Evolutionary conservation across 2,113 vertebrate genomes (phyloP).

Genomic region (Thamnophis sirtalis): DNA sequence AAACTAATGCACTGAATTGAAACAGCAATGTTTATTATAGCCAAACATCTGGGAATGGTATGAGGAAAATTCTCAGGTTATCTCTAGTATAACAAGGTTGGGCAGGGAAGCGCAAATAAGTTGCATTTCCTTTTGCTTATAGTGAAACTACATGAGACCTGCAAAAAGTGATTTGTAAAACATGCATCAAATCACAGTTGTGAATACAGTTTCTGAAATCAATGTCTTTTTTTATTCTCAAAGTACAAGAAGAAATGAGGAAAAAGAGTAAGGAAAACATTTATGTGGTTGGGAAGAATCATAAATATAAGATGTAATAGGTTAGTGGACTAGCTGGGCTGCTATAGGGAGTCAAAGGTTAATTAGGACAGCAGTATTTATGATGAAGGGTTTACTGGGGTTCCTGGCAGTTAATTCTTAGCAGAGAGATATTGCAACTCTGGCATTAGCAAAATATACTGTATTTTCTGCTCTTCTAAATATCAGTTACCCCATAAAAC

Average conservation of each 20-base stretch:
- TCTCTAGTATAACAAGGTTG: not conserved
- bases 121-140: not conserved
- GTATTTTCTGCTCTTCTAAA: slow-evolving; percentile 41
- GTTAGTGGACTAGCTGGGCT: slow-evolving; percentile 50
- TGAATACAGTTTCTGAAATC: slow-evolving; percentile 16
- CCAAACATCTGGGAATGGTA: not conserved
- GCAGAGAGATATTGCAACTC: slow-evolving; percentile 32
- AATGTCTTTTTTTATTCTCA: slow-evolving; percentile 8
- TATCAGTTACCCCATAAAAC: not conserved
- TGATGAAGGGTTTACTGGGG: slow-evolving; percentile 50
- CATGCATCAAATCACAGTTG: not conserved
- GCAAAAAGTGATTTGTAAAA: not conserved
- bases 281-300: slow-evolving; percentile 58
- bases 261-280: slow-evolving; percentile 25
- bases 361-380: slow-evolving; percentile 60
- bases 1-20: not conserved
- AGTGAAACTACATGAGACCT: not conserved
- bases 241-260: slow-evolving; percentile 31
- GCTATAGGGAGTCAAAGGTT: slow-evolving; percentile 47
- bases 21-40: not conserved
- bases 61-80: not conserved
- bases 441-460: not conserved
- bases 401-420: slow-evolving; percentile 35
- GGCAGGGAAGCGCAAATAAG: not conserved
- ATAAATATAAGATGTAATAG: slow-evolving; percentile 61